Conservation (phyloP, 2,113 vertebrate species). For the Baryphthengus martii region DNA sequence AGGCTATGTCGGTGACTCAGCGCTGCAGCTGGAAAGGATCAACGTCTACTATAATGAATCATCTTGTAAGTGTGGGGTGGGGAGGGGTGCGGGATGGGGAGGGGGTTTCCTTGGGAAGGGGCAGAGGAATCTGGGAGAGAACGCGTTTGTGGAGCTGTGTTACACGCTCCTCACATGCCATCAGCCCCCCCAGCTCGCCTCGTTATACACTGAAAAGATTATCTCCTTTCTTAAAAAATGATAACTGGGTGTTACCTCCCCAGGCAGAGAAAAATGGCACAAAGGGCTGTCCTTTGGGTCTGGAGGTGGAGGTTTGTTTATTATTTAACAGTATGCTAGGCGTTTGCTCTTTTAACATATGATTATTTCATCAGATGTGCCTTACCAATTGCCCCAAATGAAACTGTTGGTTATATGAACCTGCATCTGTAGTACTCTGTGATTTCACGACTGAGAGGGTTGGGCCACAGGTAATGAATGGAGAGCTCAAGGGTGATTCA, state of each 20-base stretch:
- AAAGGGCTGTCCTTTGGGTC: neutral
- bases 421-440: neutral
- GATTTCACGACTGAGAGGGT: neutral
- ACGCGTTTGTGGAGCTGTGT: neutral
- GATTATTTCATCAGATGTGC: neutral
- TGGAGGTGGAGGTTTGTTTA: neutral
- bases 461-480: neutral
- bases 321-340: neutral
- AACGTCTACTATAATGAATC: constrained; percentile 95
- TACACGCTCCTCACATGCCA: fast-evolving
- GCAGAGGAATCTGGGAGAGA: too few relatives aligned
- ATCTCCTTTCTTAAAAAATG: neutral
- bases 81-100: neutral
- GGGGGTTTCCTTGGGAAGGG: neutral
- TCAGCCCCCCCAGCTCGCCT: neutral
- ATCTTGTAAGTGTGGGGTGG: constrained; percentile 80
- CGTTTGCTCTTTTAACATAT: neutral
- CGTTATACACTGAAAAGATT: neutral
- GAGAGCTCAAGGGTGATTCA: neutral
- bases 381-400: neutral
- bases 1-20: constrained; percentile 87
- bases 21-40: constrained; percentile 89
- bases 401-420: neutral
- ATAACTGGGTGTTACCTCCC: neutral
- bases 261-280: neutral